These are phyloP conservation scores for Ophiodon elongatus DNA, from an alignment of 2,113 vertebrate genomes.

Conservation along the genomic window DNA sequence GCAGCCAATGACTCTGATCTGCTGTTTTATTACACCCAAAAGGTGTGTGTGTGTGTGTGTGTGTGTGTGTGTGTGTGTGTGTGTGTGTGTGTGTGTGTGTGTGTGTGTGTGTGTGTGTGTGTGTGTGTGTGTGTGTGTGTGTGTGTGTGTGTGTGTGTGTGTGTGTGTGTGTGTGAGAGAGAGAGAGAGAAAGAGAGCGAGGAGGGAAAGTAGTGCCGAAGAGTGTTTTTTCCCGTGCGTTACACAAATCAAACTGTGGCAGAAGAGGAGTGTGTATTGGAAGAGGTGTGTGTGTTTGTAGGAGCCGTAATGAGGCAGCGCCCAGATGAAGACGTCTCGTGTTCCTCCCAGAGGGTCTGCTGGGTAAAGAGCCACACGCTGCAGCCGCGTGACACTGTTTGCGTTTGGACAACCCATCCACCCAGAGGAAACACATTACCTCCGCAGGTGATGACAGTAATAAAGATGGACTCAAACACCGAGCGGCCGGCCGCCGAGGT, in stretches of 20 bases:
- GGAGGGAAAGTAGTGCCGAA: slow-evolving; percentile 16
- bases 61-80: neutral
- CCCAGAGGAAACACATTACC: slow-evolving; percentile 51
- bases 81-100: slow-evolving; percentile 32
- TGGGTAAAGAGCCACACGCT: slow-evolving; percentile 65
- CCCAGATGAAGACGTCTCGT: slow-evolving; percentile 69
- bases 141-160: too few relatives aligned
- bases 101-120: slow-evolving; percentile 46
- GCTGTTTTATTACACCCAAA: slow-evolving; percentile 80
- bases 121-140: slow-evolving; percentile 7
- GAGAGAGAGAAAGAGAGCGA: neutral
- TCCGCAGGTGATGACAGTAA: slow-evolving; percentile 62
- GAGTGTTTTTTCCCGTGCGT: slow-evolving; percentile 20
- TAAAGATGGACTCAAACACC: slow-evolving; percentile 68
- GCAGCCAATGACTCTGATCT: slow-evolving; percentile 77
- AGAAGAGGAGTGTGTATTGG: slow-evolving; percentile 30
- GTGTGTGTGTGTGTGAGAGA: neutral
- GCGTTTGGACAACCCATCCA: slow-evolving; percentile 61
- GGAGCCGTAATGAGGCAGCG: slow-evolving; percentile 71
- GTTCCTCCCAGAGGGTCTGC: slow-evolving; percentile 58
- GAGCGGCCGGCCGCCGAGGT: slow-evolving; percentile 19
- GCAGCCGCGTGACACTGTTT: slow-evolving; percentile 61
- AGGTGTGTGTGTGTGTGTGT: slow-evolving; percentile 47
- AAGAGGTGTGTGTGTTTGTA: slow-evolving; percentile 51
- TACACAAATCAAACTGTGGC: slow-evolving; percentile 13